Base-by-base conservation (phyloP, 2,797 vertebrate species). In the Acanthurus lineatus region DNA sequence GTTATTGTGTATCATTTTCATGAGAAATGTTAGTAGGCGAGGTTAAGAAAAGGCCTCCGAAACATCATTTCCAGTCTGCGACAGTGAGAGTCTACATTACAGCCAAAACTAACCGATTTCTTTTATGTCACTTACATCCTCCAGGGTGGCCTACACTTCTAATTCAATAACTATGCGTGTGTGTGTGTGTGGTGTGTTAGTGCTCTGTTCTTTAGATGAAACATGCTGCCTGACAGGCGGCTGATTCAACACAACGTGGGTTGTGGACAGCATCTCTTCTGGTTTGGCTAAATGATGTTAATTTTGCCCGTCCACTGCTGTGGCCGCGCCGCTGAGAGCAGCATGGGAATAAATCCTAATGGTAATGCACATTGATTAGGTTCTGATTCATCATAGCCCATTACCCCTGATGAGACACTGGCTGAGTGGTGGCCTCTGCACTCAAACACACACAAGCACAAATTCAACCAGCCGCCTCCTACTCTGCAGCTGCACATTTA, bases 331-430 rank as follows among this genome's bases (percentile, higher is more conserved):
- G 8, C 60, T 22, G 72, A 52, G 64, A 67, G 76, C 3, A 68
- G 81, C 53, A 9, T 19, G 68, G 78, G 66, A 84, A 90, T 86
- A 82, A 87, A 91, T 91, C 81, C 63, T 75, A 83, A 88, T 81
- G 80, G 56, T 89, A 88, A 92, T 83, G 67, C 85, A 79, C 83
- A 86, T 89, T 88, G 88, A 93, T 91, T 93, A 84, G 79, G 35
- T 72, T 83, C 67, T 82, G 84, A 91, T 92, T 91, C 86, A 90
- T 88, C 62, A 83, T 40, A 76, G 82, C 73, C 76, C 87, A 90
- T 94, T 91, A 90, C 59, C 68, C 67, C 53, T 62, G 83, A 92
- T 86, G 85, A 92, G 74, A 69, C 69, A 62, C 16, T 73, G 78
- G 75, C 75, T 53, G 69, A 76, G 73, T 78, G 56, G 56, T 51